Percentiles rank a stretch among this genome's conserved stretches.
These are phyloP conservation scores for Elaeidobius kamerunicus DNA, from an alignment of 2,888 invertebrate genomes.

Conservation along the genomic window DNA sequence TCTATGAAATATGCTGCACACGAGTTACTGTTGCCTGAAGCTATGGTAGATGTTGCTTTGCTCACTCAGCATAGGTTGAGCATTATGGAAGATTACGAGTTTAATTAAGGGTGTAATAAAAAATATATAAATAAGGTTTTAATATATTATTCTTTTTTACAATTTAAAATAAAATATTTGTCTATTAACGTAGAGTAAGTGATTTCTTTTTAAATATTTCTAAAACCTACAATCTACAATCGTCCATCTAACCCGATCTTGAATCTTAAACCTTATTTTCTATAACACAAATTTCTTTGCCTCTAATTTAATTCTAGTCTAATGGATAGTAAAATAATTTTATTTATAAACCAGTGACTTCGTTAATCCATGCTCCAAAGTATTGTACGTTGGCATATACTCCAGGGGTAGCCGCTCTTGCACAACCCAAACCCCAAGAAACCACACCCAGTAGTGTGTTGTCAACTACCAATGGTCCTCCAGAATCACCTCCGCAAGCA, in stretches of 20 bases:
- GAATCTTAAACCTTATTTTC: no score
- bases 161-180: no score
- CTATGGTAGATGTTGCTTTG: constrained; percentile 79
- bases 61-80: constrained; percentile 70
- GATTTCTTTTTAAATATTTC: no score
- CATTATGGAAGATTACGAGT: constrained; percentile 35
- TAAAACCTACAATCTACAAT: no score
- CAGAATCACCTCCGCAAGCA: constrained; percentile 38
- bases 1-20: constrained; percentile 76
- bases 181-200: no score
- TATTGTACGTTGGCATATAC: constrained; percentile 36
- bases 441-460: constrained; percentile 34
- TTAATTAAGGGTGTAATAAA: no score
- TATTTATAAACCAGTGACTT: constrained; percentile 13
- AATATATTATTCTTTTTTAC: no score
- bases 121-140: no score
- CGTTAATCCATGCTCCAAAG: constrained; percentile 27
- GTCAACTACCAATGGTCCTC: constrained; percentile 36
- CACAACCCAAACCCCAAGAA: constrained; percentile 40
- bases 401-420: constrained; percentile 35
- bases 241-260: no score
- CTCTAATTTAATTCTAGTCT: constrained; percentile 2
- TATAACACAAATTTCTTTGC: no score
- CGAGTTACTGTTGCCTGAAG: constrained; percentile 79
- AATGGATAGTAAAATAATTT: constrained; percentile 11